Base-by-base conservation (phyloP, 2,888 invertebrate species). In the Hirtodrosophila alboralis region DNA sequence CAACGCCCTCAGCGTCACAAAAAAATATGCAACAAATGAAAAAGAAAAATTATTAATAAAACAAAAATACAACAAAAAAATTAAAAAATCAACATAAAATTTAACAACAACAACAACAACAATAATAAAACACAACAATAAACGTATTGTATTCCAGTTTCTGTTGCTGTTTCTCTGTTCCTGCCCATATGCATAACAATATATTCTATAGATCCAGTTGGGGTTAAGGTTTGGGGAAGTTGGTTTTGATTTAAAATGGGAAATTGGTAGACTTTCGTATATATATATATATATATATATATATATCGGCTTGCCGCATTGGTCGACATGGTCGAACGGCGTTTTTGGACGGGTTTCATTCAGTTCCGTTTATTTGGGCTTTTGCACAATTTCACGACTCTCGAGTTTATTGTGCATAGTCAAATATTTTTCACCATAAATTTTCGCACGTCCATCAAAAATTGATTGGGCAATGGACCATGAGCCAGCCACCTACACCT, bases 371-470 rank as follows among this genome's bases (percentile, higher is more conserved):
- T 27, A 10, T 60, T 49, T 44, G 45, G 49, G 26, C 44, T 49
- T 67, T 67, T 67, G 49, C 49, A 44, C 62, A 68, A 61, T 61
- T 61, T 69, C 48, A 44, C 27, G 37, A 40, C 34, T 38, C 28
- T 47, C 40, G 53, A 67, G 65, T 80, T 84, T 81, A 84, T 85
- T 85, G 87, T 86, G 87, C 74, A 83, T 86, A 87, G 81, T 69
- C 78, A 87, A 87, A 83, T 80, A 83, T 84, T 74, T 85, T 81
- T 84, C 77, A 74, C 87, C 85, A 86, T 87, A 87, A 87, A 87
- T 18, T 86, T 83, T 87, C 83, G 83, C 83, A 87, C 87, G 86
- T 76, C 87, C 75, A 83, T 83, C 87, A 87, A 83, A 86, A 83
- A 83, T 83, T 83, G 77, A 83, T 87, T 81, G 87, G 54, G 64